phyloP scores from a whole-genome alignment of 2,113 vertebrate species.

The Ellobius talpinus region DNA sequence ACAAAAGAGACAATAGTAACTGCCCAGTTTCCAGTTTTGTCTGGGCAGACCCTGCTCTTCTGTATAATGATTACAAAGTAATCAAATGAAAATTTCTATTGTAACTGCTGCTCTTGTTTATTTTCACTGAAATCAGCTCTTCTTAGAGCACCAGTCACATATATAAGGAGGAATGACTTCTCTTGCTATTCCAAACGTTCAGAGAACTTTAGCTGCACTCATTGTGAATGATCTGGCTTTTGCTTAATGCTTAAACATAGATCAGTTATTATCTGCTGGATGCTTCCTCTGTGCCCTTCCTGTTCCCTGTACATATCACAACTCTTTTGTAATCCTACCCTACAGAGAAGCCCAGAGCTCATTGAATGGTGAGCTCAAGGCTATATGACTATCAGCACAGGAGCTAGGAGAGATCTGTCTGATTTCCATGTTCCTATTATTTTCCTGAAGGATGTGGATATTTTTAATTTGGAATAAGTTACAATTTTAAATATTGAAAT shows the following conservation, averaged over 20 bases:
- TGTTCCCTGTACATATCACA: neutral
- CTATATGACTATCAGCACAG: neutral
- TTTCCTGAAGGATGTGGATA: neutral
- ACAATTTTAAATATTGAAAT: neutral
- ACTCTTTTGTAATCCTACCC: neutral
- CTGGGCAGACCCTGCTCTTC: neutral
- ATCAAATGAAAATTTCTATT: neutral
- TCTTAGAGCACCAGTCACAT: neutral
- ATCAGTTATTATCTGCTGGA: neutral
- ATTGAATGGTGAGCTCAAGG: neutral
- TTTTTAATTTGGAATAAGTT: constrained; percentile 28
- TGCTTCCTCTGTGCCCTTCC: neutral
- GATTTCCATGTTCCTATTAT: neutral
- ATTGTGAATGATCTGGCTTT: neutral
- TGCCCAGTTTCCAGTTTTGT: neutral
- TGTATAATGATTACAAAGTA: neutral
- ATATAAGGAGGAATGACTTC: constrained; percentile 10
- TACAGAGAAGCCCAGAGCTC: neutral
- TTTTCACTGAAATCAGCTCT: neutral
- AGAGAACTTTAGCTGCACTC: neutral
- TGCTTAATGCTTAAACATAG: neutral
- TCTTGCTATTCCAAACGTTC: neutral
- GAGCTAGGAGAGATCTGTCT: neutral
- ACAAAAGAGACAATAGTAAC: neutral
- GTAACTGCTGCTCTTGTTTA: neutral